These are phyloP conservation scores for Axis porcinus DNA, from an alignment of 2,113 vertebrate genomes.

Conservation along the genomic window DNA sequence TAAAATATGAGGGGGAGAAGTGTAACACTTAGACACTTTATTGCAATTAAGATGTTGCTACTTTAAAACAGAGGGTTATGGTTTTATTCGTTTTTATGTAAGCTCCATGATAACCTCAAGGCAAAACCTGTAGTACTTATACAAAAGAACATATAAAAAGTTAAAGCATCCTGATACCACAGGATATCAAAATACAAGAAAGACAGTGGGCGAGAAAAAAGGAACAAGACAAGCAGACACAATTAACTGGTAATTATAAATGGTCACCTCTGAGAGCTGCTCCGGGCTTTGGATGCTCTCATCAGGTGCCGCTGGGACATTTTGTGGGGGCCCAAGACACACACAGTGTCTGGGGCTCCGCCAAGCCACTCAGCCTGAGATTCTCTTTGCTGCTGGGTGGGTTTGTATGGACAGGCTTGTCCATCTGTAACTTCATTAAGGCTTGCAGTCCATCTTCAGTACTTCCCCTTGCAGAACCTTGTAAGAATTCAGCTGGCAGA, in stretches of 20 bases:
- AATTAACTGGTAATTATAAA: not conserved
- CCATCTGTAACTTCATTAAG: slow-evolving; percentile 76
- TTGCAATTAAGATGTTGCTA: not conserved
- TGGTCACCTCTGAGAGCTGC: not conserved
- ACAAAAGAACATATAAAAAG: not conserved
- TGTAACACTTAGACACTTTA: not conserved
- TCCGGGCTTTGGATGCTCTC: not conserved
- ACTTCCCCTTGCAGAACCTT: not conserved
- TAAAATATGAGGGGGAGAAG: not conserved
- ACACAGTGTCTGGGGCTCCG: fast-evolving
- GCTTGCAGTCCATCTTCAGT: not conserved
- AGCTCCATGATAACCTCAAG: not conserved
- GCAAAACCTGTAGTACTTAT: not conserved
- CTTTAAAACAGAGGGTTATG: not conserved
- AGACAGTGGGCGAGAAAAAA: not conserved
- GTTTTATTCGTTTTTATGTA: not conserved
- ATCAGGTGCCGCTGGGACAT: not conserved
- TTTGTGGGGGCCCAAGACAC: fast-evolving
- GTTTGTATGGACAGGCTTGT: slow-evolving; percentile 75
- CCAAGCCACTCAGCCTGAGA: not conserved
- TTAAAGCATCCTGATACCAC: not conserved
- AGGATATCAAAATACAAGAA: not conserved
- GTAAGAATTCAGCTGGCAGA: not conserved
- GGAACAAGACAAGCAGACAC: not conserved
- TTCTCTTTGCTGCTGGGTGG: slow-evolving; percentile 73